phyloP scores from a whole-genome alignment of 1,140 invertebrate genomes.

The Leptopilina boulardi region DNA sequence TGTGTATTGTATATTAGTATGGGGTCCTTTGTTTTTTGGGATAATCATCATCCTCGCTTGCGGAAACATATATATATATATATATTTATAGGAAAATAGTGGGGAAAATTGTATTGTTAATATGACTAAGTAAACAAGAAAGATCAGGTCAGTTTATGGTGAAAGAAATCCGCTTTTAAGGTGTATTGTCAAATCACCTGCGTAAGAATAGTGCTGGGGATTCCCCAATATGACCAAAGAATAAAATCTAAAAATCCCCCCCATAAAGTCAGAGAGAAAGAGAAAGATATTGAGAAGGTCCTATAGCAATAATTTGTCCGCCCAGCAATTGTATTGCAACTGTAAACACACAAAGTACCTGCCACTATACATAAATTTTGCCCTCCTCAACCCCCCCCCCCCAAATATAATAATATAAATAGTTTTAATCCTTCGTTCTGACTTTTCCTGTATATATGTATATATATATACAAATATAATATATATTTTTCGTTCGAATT shows the following conservation, averaged over 20 bases:
- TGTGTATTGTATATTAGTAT: no score
- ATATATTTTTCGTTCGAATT: no score
- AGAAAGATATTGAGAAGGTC: no score
- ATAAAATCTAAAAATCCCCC: neutral
- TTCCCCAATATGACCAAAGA: neutral
- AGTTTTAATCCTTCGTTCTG: no score
- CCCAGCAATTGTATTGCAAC: slow-evolving; percentile 29
- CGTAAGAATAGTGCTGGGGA: neutral
- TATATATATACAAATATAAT: no score
- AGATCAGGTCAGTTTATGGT: neutral
- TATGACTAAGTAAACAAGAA: neutral
- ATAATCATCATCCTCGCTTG: neutral
- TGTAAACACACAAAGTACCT: slow-evolving; percentile 9
- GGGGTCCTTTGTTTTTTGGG: neutral
- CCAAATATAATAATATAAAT: no score
- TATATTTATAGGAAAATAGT: neutral
- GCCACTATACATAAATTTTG: neutral
- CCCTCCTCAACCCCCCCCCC: neutral
- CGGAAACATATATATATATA: no score
- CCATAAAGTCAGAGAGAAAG: neutral
- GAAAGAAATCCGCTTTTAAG: neutral
- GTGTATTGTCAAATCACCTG: no score
- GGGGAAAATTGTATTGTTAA: neutral
- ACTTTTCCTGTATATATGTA: no score
- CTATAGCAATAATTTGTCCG: neutral